Base-by-base conservation (phyloP, 2,797 vertebrate genomes). In the Falco peregrinus region DNA sequence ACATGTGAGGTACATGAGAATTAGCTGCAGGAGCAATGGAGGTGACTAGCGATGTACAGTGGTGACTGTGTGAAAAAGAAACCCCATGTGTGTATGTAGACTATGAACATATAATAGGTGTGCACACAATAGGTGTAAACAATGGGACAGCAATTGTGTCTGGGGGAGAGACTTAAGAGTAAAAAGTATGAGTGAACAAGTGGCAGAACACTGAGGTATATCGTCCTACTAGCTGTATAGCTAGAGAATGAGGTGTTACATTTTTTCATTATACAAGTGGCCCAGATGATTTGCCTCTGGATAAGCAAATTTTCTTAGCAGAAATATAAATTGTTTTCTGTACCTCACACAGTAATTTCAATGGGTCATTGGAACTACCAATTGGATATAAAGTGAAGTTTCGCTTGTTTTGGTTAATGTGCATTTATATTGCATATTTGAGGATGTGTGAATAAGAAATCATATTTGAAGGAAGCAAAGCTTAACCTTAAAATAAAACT, bases 391-490 rank as follows among this genome's bases (percentile, higher is more conserved):
- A 94, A 94, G 33, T 33, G 37, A 73, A 70, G 82, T 89, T 95
- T 95, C 26, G 64, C 51, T 48, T 56, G 6, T 83, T 96, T 96
- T 89, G 50, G 83, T 78, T 92, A 93, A 57, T 13, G 8, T 29
- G 19, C 11, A 47, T 77, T 80, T 86, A 37, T 73, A 67, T n/a
- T 87, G 29, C 16, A 5, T 65, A 59, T 92, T 93, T 88, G 51
- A 29, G 15, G 41, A 8, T 6, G 45, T 37, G 33, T 45, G 39
- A 84, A 37, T 70, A 93, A 93, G 78, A 71, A 90, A 89, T 45
- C 26, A 8, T 67, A 77, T 93, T 92, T 93, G 69, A 95, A 94
- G 79, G 89, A 95, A 87, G 51, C 35, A 57, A 76, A 94, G 24
- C 26, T 41, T 89, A 88, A 90, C 47, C 47, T 89, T 83, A 68